phyloP scores from a whole-genome alignment of 2,113 vertebrate species.

The Anser cygnoides region DNA sequence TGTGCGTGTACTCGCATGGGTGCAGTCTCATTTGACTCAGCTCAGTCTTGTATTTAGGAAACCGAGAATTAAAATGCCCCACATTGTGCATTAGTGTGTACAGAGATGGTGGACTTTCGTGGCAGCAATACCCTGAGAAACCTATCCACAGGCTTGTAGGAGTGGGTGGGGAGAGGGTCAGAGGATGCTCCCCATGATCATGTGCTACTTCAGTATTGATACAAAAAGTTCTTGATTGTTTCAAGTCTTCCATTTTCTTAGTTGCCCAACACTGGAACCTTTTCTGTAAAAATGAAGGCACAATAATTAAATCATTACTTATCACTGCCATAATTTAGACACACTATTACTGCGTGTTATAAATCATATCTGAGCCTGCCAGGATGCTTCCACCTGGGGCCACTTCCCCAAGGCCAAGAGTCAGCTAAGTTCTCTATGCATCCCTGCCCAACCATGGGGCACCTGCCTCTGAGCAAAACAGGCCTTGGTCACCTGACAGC shows the following conservation, averaged over 20 bases:
- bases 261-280: neutral
- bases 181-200: neutral
- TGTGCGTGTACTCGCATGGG: neutral
- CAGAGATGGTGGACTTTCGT: neutral
- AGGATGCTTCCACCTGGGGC: neutral
- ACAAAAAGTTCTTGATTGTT: rapidly evolving
- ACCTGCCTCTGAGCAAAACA: neutral
- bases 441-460: rapidly evolving
- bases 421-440: neutral
- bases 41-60: neutral
- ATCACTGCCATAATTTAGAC: neutral
- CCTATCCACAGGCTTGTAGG: neutral
- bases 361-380: neutral
- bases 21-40: neutral
- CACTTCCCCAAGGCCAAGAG: neutral
- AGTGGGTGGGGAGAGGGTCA: neutral
- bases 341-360: neutral
- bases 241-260: neutral
- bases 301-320: constrained; percentile 11
- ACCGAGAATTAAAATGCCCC: neutral
- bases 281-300: neutral
- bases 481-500: neutral
- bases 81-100: rapidly evolving
- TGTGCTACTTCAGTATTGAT: neutral
- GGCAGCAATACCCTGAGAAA: neutral